Evolutionary conservation across 2,888 invertebrate species (phyloP), one percentile per base, ranked within the genome.

Genomic region (Paralinhomoeus sp.): DNA sequence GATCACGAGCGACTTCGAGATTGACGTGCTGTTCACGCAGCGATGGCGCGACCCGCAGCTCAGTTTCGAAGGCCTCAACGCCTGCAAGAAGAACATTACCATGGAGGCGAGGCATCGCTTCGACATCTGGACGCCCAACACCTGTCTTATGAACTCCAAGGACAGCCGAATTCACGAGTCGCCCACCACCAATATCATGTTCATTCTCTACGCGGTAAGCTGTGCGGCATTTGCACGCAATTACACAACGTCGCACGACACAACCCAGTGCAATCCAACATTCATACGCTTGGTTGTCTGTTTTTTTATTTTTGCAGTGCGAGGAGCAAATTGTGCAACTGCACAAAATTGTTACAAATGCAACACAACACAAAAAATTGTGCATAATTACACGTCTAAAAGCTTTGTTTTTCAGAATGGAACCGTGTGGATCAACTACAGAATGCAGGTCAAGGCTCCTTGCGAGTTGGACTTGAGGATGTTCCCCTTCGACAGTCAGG

Each of bases 1-100:
- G 46, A 58, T 61, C 42, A 55, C 60, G 24, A 53, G 56, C 33
- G 61, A 61, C 48, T 61, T 61, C 47, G 56, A 60, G 45, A 60
- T 60, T 33, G 60, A 60, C 46, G 55, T 60, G 38, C 49, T 60
- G 33, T 60, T 59, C 54, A 55, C 57, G 40, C 45, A 48, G 40
- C 48, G 56, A 18, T 60, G 61, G 61, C 55, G 56, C 42, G 60
- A 60, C 47, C 50, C 55, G 15, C 51, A 53, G 2, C 49, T 60
- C 24, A 47, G 44, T 37, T 54, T 56, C 44, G 18, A 41, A 12
- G 48, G 50, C 38, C 45, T 47, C 37, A 43, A 43, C 41, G 46
- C 51, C 31, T 54, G 55, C 48, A 55, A 54, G 40, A 50, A 55
- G 40, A 59, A 58, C 42, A 60, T 60, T 40, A 58, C 59, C 17